These are phyloP conservation scores for Ascidia mentula DNA, from an alignment of 23 tunicate species.

Conservation along the genomic window DNA sequence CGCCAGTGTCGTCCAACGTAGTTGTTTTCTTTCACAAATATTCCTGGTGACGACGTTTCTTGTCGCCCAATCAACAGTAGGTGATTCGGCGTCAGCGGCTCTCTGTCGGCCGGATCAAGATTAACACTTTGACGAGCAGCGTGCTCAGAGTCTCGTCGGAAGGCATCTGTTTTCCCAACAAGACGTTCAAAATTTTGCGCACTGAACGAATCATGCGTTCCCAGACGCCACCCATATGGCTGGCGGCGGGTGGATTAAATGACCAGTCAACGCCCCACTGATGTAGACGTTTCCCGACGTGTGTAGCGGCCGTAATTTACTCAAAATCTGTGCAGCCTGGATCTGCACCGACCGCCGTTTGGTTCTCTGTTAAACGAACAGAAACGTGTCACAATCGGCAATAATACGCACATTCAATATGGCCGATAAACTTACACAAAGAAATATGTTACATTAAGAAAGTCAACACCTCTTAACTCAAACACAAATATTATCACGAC, in stretches of 20 bases:
- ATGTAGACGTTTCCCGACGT: constrained; percentile 12
- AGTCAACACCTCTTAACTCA: too few relatives aligned
- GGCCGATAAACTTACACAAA: too few relatives aligned
- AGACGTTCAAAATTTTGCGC: constrained; percentile 16
- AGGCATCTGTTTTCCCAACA: neutral
- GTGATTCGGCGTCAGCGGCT: constrained; percentile 39
- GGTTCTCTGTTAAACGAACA: too few relatives aligned
- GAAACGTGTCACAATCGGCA: too few relatives aligned
- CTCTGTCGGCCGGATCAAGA: constrained; percentile 25
- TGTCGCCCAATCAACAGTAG: constrained; percentile 10
- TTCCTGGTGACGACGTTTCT: constrained; percentile 15
- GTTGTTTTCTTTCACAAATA: constrained; percentile 37
- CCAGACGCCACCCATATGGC: constrained; percentile 45
- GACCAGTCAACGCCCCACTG: constrained; percentile 28
- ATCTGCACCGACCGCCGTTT: too few relatives aligned
- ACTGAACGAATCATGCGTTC: constrained; percentile 57
- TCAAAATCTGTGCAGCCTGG: too few relatives aligned
- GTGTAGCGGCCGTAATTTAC: too few relatives aligned
- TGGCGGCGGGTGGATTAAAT: constrained; percentile 28
- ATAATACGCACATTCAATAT: too few relatives aligned
- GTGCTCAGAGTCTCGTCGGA: constrained; percentile 23
- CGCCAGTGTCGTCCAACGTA: constrained; percentile 14
- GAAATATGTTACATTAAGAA: too few relatives aligned
- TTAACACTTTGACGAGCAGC: constrained; percentile 20
- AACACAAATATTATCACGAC: too few relatives aligned